A percentile compares a stretch with the other conserved stretches of the same genome.
phyloP scores from a whole-genome alignment of 2,113 vertebrate genomes.

The Heliornis fulica region DNA sequence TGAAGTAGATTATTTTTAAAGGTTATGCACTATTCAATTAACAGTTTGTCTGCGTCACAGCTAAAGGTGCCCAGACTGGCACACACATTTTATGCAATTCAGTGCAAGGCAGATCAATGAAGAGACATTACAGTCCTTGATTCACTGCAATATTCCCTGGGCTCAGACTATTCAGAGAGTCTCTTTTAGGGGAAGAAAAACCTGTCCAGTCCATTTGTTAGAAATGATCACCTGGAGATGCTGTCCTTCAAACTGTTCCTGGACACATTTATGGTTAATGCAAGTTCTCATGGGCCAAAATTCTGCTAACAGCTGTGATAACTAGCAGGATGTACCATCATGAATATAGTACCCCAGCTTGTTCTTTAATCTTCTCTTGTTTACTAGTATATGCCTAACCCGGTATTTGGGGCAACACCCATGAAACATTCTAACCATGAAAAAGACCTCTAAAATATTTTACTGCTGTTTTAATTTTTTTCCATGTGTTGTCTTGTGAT shows the following conservation, averaged over 20 bases:
- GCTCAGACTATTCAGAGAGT: accelerated
- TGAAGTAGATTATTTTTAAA: slow-evolving; percentile 27
- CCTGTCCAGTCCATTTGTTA: background rate
- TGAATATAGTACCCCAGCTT: background rate
- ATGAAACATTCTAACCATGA: background rate
- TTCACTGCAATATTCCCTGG: background rate
- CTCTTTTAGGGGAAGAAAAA: background rate
- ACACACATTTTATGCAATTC: background rate
- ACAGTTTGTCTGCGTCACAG: background rate
- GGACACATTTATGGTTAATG: background rate
- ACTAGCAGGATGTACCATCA: no score
- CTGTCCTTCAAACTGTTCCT: background rate
- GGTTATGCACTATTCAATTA: background rate
- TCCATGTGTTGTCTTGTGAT: background rate
- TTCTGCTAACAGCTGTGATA: background rate
- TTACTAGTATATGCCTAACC: background rate
- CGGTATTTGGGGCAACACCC: background rate
- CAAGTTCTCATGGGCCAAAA: background rate
- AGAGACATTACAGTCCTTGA: accelerated
- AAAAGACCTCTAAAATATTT: background rate
- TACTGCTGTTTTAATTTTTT: background rate
- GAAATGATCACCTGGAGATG: background rate
- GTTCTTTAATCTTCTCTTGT: background rate
- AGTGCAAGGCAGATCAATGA: background rate
- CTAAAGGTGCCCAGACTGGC: background rate